Base-by-base conservation (phyloP, 2,113 vertebrate species). In the Hippocampus mohnikei region DNA sequence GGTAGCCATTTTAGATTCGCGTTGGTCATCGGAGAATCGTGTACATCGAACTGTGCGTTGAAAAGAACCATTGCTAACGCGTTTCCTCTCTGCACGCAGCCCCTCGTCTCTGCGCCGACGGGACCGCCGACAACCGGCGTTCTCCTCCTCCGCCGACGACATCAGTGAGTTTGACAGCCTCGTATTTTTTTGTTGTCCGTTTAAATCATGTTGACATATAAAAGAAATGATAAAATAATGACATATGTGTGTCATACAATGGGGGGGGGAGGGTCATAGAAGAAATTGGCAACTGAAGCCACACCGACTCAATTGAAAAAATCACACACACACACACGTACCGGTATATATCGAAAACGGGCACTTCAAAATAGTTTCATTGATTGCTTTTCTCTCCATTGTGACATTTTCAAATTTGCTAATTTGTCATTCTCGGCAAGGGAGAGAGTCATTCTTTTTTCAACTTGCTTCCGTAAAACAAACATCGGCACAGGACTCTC, bases 51-150 rank as follows among this genome's bases (percentile, higher is more conserved):
- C 1, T 46, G 44, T 16, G 44, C 13, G 2, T 46, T 10, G 15
- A 46, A 1, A 46, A 59, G 0, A 23, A 27, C 2, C 15, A 29
- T 3, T 16, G 8, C 1, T 12, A 40, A 37, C 9, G 9, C 0
- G 7, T n/a, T 33, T 62, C n/a, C 48, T 64, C 5, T 69, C 23
- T 70, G 42, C 40, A 27, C 71, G 16, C 74, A 95, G 94, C 2
- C 80, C 91, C 27, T 93, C 94, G 18, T 83, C 92, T 69, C 88
- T 93, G 72, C 91, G 92, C 81, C 92, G 93, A 66, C 76, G 42
- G 86, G 94, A 93, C 85, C 93, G 93, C 71, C 91, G 91, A 59
- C 92, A 89, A n/a, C 91, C 92, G 68, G 85, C 91, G 88, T 87
- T 89, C 42, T 88, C 92, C 68, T 85, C 93, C 76, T n/a, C 33